Evolutionary conservation across 2,113 vertebrate species (phyloP), one percentile per base, ranked within the genome.

Genomic region (Microcebus lehilahytsara): DNA sequence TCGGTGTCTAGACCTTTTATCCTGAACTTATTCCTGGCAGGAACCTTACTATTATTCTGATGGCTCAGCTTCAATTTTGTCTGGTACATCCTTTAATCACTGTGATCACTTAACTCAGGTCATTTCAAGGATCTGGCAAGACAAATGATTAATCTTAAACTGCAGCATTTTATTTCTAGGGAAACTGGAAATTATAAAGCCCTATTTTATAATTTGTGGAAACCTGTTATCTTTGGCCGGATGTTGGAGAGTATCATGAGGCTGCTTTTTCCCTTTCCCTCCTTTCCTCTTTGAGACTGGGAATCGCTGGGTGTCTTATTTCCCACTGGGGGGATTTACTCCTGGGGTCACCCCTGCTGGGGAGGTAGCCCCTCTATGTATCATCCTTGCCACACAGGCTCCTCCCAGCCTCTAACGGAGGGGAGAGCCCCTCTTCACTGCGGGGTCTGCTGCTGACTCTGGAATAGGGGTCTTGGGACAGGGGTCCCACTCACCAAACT

Each of bases 61-160:
- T 56, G 49, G 23, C 46, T 42, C 88, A n/a, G 16, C 66, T 88
- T 81, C 67, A 60, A 58, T 78, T 88, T 89, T 62, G 30, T 49
- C 78, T 46, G 58, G 71, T 79, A 32, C 40, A 91, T 81, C 81
- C 25, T 72, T 87, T 64, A 56, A 34, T 66, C 91, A 83, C 71
- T 87, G 85, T 94, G 96, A 58, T 95, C 85, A 89, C 64, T 85
- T 62, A 88, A 87, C 67, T 90, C 58, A 85, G 40, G 78, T 89
- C 53, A 40, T 74, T 62, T 62, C 74, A 83, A 42, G 66, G 69
- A 58, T 93, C 40, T 69, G 85, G 53, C 49, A 86, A 95, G 95
- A 40, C 42, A 85, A 87, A 90, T 34, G 30, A 64, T 69, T 71
- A 14, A 79, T 80, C 60, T 71, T 53, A 81, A 40, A 46, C 27